These are phyloP conservation scores for Ruditapes philippinarum DNA, from an alignment of 1,140 invertebrate genomes.

Conservation along the genomic window DNA sequence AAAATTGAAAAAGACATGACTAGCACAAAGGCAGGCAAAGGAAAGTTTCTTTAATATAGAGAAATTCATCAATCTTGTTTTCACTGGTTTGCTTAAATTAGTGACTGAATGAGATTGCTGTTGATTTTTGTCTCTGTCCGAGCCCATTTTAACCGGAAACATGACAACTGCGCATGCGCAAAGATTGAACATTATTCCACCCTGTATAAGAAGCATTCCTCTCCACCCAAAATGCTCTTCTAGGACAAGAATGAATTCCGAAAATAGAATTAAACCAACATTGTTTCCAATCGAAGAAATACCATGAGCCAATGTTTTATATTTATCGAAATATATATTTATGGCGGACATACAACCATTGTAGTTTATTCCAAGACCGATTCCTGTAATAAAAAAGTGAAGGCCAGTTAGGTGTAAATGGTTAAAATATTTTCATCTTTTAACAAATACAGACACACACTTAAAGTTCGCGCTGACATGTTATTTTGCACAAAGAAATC, in stretches of 20 bases:
- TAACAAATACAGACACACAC: too few relatives aligned
- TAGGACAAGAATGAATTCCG: neutral
- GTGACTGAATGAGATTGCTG: too few relatives aligned
- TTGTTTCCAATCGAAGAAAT: conserved; percentile 40
- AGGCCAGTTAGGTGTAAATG: too few relatives aligned
- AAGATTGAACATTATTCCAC: conserved; percentile 14
- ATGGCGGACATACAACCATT: conserved; percentile 3
- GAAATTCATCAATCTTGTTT: neutral
- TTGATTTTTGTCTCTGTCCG: too few relatives aligned
- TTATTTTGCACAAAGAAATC: too few relatives aligned
- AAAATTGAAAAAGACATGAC: neutral
- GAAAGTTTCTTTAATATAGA: conserved; percentile 10
- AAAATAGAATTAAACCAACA: conserved; percentile 3
- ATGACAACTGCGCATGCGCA: conserved; percentile 23
- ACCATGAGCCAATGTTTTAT: conserved; percentile 18
- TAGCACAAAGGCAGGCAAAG: conserved; percentile 14
- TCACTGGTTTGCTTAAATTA: neutral
- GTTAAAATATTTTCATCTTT: too few relatives aligned
- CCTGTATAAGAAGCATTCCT: neutral
- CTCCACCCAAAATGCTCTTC: conserved; percentile 31
- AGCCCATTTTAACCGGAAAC: neutral
- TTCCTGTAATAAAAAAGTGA: neutral
- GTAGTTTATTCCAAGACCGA: conserved; percentile 43
- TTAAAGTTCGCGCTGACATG: too few relatives aligned
- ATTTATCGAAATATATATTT: conserved; percentile 44